These are phyloP conservation scores for Candoia aspera DNA, from an alignment of 2,113 vertebrate genomes.

Conservation along the genomic window DNA sequence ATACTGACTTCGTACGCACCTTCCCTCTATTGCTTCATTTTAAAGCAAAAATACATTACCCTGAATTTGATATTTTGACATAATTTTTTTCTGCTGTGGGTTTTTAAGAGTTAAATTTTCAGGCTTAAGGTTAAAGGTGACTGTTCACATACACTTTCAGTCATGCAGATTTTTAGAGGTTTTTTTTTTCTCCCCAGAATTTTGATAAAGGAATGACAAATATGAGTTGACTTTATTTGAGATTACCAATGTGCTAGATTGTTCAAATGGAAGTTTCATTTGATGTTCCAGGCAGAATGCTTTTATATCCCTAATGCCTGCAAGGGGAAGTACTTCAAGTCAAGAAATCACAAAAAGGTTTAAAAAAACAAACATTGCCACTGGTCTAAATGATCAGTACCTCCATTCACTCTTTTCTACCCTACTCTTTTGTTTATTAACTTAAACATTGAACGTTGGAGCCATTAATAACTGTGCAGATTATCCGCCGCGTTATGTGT, in stretches of 20 bases:
- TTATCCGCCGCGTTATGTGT: background rate
- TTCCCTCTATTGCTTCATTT: background rate
- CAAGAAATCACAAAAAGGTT: background rate
- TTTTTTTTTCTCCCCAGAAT: background rate
- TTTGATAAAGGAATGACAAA: background rate
- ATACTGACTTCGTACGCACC: background rate
- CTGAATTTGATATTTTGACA: background rate
- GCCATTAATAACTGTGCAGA: background rate
- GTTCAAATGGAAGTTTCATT: background rate
- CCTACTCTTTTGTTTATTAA: background rate
- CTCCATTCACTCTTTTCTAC: background rate
- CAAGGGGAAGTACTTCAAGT: background rate
- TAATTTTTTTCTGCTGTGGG: background rate
- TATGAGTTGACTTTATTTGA: background rate
- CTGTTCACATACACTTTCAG: background rate
- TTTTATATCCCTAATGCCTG: background rate
- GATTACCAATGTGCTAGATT: background rate
- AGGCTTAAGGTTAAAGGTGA: background rate
- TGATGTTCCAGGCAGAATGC: background rate
- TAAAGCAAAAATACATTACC: background rate
- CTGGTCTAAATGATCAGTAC: background rate
- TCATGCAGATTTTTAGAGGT: background rate
- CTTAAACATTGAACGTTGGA: background rate
- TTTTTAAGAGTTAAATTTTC: background rate
- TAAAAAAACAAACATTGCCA: background rate